Evolutionary conservation across 2,113 vertebrate genomes (phyloP), one percentile per base, ranked within the genome.

Genomic region (Mustela nigripes): DNA sequence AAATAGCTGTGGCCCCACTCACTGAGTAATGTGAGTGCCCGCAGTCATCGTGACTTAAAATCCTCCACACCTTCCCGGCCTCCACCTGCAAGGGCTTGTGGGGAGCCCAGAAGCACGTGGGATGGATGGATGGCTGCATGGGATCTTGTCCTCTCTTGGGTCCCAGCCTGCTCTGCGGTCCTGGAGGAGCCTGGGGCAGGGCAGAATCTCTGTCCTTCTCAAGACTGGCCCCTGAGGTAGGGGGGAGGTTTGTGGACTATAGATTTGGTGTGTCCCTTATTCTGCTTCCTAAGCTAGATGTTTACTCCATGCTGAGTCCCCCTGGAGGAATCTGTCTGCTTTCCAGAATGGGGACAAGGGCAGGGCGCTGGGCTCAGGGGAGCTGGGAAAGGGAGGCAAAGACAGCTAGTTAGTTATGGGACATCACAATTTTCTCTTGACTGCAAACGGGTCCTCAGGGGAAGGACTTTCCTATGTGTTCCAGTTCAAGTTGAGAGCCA

Each of bases 341-440:
- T 91, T 95, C 50, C 60, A 56, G 84, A 53, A 24, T 78, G 33
- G 92, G 50, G 4, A 3, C 33, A 4, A 48, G 28, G 18, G 1
- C 4, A 16, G 53, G 33, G 1, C 10, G 18, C 16, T 53, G 9
- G 48, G 39, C 6, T 65, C 31, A 6, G 42, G 71, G 82, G 16
- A 93, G 8, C n/a, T 87, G 56, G 12, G 12, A n/a, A 53, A 88
- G 62, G 28, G 50, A 53, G 50, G 50, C 14, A 50, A 36, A 89
- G 11, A 8, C 28, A 48, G 26, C 11, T 62, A 48, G 4, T 78
- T 26, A 86, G 71, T 45, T 63, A n/a, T 33, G 14, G 33, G 28
- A 50, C 10, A 53, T 28, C 0, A 4, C 0, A 2, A 2, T 14
- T 33, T 19, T 26, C 36, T 79, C 31, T 14, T 76, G 26, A 69